Percentiles rank a stretch among this genome's conserved stretches.
phyloP scores from a whole-genome alignment of 2,113 vertebrate genomes.

The Beaufortia kweichowensis region DNA sequence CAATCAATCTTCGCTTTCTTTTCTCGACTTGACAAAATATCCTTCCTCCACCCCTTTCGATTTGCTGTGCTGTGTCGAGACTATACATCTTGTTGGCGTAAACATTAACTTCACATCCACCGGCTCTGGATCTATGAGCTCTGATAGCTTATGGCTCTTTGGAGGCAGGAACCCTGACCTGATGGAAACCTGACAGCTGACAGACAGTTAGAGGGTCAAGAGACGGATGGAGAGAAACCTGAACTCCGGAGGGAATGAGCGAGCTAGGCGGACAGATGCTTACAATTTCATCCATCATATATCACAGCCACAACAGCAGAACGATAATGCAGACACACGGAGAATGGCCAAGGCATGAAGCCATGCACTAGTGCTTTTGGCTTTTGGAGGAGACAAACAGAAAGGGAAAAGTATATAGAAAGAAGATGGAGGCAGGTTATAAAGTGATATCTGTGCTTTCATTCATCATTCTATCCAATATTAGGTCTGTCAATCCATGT shows the following conservation, averaged over 20 bases:
- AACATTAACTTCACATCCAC: constrained; percentile 36
- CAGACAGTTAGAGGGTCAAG: constrained; percentile 11
- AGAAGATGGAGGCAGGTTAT: background rate
- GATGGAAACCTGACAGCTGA: constrained; percentile 30
- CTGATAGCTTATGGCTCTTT: constrained; percentile 40
- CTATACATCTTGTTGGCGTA: constrained; percentile 35
- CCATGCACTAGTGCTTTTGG: background rate
- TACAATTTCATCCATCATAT: constrained; percentile 35
- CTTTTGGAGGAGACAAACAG: background rate
- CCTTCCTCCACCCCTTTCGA: constrained; percentile 7
- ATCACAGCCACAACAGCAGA: constrained; percentile 12
- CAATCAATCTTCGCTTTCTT: constrained; percentile 12
- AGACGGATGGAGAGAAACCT: constrained; percentile 15
- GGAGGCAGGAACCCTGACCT: constrained; percentile 25
- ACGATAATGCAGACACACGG: background rate
- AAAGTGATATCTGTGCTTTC: background rate
- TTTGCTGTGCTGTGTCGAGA: constrained; percentile 24
- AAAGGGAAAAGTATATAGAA: background rate
- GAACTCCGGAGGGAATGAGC: constrained; percentile 21
- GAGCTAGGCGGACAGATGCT: constrained; percentile 16
- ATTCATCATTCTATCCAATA: background rate
- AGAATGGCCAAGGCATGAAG: background rate
- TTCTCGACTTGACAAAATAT: background rate
- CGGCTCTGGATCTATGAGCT: background rate
- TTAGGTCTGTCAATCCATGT: background rate